phyloP scores from a whole-genome alignment of 2,888 invertebrate genomes.

The Hybos culiciformis region DNA sequence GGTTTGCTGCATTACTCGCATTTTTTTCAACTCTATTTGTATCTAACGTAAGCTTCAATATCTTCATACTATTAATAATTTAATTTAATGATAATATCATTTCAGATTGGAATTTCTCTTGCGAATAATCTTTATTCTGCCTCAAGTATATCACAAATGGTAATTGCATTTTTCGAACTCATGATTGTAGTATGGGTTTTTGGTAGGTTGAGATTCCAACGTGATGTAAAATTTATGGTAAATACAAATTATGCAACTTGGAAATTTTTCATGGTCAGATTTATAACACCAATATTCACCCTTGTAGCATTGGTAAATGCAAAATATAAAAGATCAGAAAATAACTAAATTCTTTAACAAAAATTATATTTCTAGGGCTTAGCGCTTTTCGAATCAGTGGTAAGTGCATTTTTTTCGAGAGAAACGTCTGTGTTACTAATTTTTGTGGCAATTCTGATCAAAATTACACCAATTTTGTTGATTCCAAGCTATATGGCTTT shows the following conservation, averaged over 20 bases:
- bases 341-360: too few species aligned
- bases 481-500: too few species aligned
- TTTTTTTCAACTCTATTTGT: constrained; percentile 16
- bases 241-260: constrained; percentile 41
- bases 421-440: too few species aligned
- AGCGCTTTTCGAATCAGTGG: too few species aligned
- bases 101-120: background rate
- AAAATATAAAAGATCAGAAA: too few species aligned
- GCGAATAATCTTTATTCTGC: background rate
- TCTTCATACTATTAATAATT: background rate
- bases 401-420: too few species aligned
- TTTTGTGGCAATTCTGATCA: too few species aligned
- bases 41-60: constrained; percentile 20
- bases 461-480: too few species aligned
- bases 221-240: constrained; percentile 57
- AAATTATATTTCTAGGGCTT: too few species aligned
- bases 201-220: constrained; percentile 48
- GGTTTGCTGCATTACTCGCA: constrained; percentile 16
- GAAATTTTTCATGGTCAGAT: constrained; percentile 26
- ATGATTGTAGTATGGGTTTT: constrained; percentile 72
- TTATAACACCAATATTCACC: constrained; percentile 26
- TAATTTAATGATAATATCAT: background rate
- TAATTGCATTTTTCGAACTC: constrained; percentile 59
- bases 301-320: constrained; percentile 19
- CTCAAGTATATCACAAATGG: constrained; percentile 16